Evolutionary conservation across 92 coral and sea anemone genomes (phyloP), one percentile per base, ranked within the genome.

Genomic region (Plumapathes pennacea): DNA sequence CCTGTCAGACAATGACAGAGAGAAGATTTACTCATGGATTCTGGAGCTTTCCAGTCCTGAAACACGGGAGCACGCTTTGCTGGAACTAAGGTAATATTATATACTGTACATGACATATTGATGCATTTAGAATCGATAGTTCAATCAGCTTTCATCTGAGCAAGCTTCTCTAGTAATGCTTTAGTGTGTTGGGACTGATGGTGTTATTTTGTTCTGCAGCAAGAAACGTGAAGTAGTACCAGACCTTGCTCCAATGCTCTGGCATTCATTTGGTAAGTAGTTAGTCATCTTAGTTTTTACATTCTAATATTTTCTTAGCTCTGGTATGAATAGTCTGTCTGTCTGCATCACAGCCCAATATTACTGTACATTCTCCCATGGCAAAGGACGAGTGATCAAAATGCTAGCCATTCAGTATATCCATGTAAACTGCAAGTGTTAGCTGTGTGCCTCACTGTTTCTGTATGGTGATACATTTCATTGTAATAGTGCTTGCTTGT

Each of bases 251-350:
- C 98, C 98, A 18, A 92, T 92, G 98, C 61, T 92, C 14, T 92
- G 98, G 98, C 98, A 92, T 69, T 92, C 98, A 20, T 92, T 92
- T 88, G 98, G 98, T 92, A 56, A 80, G 95, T 30, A 1, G n/a
- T 13, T 11, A 42, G 21, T 32, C 10, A 20, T 10, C 33, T n/a
- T 15, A 4, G 23, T 19, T n/a, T n/a, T n/a, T n/a, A n/a, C n/a
- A n/a, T n/a, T n/a, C n/a, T n/a, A n/a, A n/a, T n/a, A n/a, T n/a
- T n/a, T n/a, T n/a, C n/a, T n/a, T n/a, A n/a, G n/a, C n/a, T n/a
- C n/a, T n/a, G n/a, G n/a, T n/a, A n/a, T n/a, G n/a, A n/a, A n/a
- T n/a, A n/a, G n/a, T n/a, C n/a, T n/a, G n/a, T n/a, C n/a, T n/a
- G n/a, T n/a, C n/a, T n/a, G n/a, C n/a, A n/a, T n/a, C n/a, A n/a